Evolutionary conservation across 2,797 vertebrate genomes (phyloP).

Genomic region (Pangasius djambal): DNA sequence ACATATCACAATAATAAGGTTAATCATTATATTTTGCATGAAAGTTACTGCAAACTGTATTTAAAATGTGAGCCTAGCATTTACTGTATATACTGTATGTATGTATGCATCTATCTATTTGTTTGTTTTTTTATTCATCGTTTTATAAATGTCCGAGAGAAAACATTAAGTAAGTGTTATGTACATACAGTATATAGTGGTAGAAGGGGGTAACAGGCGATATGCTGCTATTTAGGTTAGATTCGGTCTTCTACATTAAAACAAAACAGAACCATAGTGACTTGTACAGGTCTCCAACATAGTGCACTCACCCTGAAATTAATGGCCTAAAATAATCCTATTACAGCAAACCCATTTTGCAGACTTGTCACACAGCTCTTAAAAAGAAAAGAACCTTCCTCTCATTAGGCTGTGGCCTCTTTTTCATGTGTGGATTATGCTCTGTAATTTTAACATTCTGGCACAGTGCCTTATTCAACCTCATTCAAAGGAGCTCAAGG

Average conservation of each 20-base stretch:
- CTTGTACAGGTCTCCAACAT: constrained; percentile 27
- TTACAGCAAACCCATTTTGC: constrained; percentile 41
- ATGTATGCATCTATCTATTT: neutral
- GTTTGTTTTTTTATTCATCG: neutral
- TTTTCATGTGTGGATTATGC: constrained; percentile 28
- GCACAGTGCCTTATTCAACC: constrained; percentile 37
- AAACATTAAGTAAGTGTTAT: neutral
- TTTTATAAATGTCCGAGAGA: neutral
- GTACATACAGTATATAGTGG: neutral
- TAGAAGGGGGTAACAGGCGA: neutral
- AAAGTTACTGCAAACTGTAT: neutral
- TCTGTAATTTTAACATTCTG: constrained; percentile 24
- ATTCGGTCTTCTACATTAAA: neutral
- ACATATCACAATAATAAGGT: too few species aligned
- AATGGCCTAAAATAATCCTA: constrained; percentile 46
- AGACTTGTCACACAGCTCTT: constrained; percentile 26
- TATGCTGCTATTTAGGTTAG: neutral
- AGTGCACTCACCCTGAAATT: constrained; percentile 24
- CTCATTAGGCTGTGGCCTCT: constrained; percentile 43
- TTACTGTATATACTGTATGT: neutral
- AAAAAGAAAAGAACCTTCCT: constrained; percentile 19
- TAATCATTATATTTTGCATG: neutral
- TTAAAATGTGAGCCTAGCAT: neutral
- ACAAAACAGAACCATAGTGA: neutral
- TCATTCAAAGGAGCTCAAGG: constrained; percentile 41